These are phyloP conservation scores for Apis cerana DNA, from an alignment of 1,140 invertebrate genomes.

Conservation along the genomic window DNA sequence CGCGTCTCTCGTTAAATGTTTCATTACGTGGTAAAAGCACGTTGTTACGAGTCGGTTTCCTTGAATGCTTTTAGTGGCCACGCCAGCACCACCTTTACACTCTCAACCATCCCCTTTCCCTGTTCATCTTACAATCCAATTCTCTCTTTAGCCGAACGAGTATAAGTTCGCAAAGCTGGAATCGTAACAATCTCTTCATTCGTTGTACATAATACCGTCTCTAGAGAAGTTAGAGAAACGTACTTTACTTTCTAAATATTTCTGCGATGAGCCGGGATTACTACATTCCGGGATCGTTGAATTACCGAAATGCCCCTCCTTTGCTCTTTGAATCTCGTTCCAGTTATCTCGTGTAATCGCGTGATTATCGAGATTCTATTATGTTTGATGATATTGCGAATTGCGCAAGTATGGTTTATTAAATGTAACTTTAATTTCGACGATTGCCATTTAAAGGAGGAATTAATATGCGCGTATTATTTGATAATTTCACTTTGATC, in stretches of 20 bases:
- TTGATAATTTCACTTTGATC: neutral
- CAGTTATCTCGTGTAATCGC: neutral
- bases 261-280: neutral
- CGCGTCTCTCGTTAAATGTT: slow-evolving; percentile 32
- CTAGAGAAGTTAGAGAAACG: neutral
- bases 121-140: neutral
- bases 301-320: neutral
- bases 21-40: slow-evolving; percentile 46
- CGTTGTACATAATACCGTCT: neutral
- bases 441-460: neutral
- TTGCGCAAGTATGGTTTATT: neutral
- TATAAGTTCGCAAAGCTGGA: neutral
- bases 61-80: slow-evolving; percentile 22
- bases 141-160: neutral
- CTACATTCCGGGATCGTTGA: neutral
- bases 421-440: neutral
- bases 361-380: neutral
- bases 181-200: slow-evolving; percentile 10
- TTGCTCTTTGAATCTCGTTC: neutral
- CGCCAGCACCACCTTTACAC: neutral
- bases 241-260: slow-evolving; percentile 7
- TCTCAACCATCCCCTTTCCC: neutral
- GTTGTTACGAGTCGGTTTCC: slow-evolving; percentile 34
- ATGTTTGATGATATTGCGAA: neutral
- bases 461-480: neutral